These are phyloP conservation scores for Apaloderma vittatum DNA, from an alignment of 2,113 vertebrate genomes.

Conservation along the genomic window DNA sequence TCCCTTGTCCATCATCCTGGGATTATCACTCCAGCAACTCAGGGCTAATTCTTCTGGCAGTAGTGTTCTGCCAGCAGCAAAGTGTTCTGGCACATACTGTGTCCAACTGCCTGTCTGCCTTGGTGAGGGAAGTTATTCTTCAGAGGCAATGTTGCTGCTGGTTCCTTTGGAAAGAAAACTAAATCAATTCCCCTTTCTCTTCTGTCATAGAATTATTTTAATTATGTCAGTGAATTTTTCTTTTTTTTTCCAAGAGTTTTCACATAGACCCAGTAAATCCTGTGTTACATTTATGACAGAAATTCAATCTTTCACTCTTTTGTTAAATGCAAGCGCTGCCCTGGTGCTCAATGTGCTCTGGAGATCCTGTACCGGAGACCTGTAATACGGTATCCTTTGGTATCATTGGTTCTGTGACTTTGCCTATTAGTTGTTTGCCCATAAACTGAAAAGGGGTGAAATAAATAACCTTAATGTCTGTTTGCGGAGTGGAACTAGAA, in stretches of 20 bases:
- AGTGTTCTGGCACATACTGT: too few relatives aligned
- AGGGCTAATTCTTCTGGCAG: not conserved
- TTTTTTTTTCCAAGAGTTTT: not conserved
- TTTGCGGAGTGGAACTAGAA: not conserved
- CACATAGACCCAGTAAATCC: not conserved
- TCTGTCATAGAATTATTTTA: not conserved
- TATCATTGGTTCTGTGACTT: not conserved
- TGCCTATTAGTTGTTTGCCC: not conserved
- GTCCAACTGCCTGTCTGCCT: not conserved
- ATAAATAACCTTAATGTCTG: not conserved
- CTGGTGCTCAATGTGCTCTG: not conserved
- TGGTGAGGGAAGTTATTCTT: not conserved
- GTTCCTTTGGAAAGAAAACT: not conserved
- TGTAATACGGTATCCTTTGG: not conserved
- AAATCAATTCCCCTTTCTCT: not conserved
- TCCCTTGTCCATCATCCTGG: not conserved
- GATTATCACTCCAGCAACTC: not conserved
- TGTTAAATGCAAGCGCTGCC: not conserved
- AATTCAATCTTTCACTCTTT: not conserved
- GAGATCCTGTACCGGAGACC: not conserved
- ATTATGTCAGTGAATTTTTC: not conserved
- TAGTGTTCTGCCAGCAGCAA: not conserved
- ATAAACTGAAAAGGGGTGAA: not conserved
- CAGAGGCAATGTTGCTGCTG: not conserved
- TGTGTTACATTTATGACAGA: not conserved